Conservation (phyloP, 2,888 invertebrate genomes). For the Clepsis dumicolana region DNA sequence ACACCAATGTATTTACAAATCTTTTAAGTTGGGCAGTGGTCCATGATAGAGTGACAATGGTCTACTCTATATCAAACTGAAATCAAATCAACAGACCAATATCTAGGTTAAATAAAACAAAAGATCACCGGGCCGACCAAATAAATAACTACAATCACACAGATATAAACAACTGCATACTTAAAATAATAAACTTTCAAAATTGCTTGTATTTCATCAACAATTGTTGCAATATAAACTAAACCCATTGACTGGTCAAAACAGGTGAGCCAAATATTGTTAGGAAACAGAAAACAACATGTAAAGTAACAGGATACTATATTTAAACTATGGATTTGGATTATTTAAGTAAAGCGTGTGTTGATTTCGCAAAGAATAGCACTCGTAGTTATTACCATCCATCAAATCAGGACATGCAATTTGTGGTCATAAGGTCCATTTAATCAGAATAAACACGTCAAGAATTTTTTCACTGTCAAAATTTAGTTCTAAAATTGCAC, state of each 20-base stretch:
- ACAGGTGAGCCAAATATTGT: constrained; percentile 4
- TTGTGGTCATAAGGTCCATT: neutral
- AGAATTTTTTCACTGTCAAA: neutral
- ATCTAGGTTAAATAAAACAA: constrained; percentile 39
- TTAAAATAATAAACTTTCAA: constrained; percentile 32
- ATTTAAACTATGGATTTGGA: constrained; percentile 21
- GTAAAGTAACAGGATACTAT: constrained; percentile 27
- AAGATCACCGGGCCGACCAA: constrained; percentile 35
- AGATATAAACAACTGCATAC: constrained; percentile 35
- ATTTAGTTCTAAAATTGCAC: neutral
- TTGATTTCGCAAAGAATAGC: constrained; percentile 35
- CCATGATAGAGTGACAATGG: constrained; percentile 47
- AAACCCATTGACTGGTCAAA: constrained; percentile 24
- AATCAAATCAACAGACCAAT: constrained; percentile 50
- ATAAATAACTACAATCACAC: constrained; percentile 42
- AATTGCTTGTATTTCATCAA: constrained; percentile 14
- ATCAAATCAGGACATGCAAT: neutral
- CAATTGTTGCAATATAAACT: constrained; percentile 19
- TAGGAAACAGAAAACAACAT: constrained; percentile 14
- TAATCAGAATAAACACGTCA: neutral
- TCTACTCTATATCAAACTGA: constrained; percentile 51
- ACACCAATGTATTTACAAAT: constrained; percentile 83
- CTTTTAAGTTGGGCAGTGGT: constrained; percentile 74
- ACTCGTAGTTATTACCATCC: constrained; percentile 17
- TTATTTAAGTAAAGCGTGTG: constrained; percentile 9